These are phyloP conservation scores for Elaphurus davidianus DNA, from an alignment of 2,113 vertebrate genomes.

Conservation along the genomic window DNA sequence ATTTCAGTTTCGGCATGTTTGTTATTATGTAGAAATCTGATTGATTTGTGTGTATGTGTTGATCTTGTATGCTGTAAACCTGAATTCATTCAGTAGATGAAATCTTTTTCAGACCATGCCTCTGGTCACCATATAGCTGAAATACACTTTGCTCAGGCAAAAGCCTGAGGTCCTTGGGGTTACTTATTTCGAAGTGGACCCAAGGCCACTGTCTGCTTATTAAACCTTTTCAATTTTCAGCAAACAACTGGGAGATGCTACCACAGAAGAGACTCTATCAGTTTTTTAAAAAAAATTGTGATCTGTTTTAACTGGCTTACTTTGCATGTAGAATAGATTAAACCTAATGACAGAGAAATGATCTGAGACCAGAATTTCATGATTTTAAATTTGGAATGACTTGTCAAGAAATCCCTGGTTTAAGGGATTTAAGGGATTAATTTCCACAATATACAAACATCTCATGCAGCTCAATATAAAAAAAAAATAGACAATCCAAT, in stretches of 20 bases:
- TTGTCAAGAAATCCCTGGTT: constrained; percentile 40
- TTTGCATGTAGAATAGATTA: background rate
- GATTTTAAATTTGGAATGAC: background rate
- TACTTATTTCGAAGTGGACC: background rate
- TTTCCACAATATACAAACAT: background rate
- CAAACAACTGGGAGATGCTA: background rate
- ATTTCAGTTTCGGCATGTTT: background rate
- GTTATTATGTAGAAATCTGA: background rate
- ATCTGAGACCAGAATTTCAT: background rate
- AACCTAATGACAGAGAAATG: background rate
- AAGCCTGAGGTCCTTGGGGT: background rate
- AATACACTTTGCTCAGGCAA: background rate
- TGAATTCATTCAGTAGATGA: background rate
- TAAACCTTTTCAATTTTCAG: background rate
- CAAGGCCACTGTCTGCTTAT: background rate
- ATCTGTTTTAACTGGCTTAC: background rate
- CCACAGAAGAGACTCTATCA: background rate
- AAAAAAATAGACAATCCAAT: background rate
- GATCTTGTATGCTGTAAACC: background rate
- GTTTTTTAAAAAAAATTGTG: background rate
- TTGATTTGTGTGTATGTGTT: background rate
- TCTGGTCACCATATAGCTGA: background rate
- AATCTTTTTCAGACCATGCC: background rate
- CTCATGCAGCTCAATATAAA: background rate
- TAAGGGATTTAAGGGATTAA: background rate